Evolutionary conservation across 2,888 invertebrate species (phyloP).

Genomic region (Aelia acuminata): DNA sequence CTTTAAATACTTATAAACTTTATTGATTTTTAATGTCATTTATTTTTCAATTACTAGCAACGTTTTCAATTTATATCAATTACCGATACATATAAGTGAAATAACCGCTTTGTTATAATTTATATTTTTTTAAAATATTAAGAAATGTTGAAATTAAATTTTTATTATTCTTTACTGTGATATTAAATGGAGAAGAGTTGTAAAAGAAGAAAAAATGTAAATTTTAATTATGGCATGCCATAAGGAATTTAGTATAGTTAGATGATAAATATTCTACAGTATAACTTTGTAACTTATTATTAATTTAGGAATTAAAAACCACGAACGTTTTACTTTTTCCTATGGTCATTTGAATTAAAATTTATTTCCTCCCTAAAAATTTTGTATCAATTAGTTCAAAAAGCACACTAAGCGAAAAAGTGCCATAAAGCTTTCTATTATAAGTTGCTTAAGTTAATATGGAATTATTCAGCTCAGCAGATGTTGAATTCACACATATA

Average conservation of each 20-base stretch:
- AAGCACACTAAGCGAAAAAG: background rate
- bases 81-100: background rate
- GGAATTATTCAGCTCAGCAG: no score
- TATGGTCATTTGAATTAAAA: background rate
- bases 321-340: background rate
- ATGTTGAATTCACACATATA: no score
- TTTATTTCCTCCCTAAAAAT: background rate
- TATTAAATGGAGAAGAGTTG: background rate
- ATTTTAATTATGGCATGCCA: background rate
- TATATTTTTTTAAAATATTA: background rate
- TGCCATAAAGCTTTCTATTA: background rate
- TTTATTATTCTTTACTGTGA: constrained; percentile 15
- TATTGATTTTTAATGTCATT: background rate
- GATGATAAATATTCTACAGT: background rate
- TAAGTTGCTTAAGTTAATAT: no score
- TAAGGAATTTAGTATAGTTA: background rate
- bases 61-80: background rate
- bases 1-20: background rate
- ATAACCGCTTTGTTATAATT: background rate
- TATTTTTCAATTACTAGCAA: background rate
- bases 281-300: background rate
- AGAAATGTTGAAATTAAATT: background rate
- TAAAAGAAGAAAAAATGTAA: background rate
- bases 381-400: background rate
- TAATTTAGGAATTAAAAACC: background rate